Percentiles rank a stretch among this genome's conserved stretches.
Conservation (phyloP, 1,140 invertebrate species). For the Colletes latitarsis region DNA sequence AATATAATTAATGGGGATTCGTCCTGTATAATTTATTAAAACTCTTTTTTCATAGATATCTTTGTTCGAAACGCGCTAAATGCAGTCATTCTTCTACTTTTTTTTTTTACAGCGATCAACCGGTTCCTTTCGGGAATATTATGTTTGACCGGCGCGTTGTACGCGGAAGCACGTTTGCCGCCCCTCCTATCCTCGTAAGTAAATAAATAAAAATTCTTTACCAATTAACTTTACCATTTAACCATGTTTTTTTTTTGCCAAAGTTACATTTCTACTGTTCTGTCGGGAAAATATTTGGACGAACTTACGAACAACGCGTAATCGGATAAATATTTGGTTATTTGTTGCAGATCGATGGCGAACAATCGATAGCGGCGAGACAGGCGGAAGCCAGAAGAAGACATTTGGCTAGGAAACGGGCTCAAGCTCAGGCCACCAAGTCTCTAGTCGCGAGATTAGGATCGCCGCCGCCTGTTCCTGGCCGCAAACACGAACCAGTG, state of each 20-base stretch:
- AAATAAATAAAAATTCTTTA: neutral
- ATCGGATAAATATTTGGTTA: neutral
- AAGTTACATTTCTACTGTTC: too few species aligned
- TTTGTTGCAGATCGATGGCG: constrained; percentile 80
- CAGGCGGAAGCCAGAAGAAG: constrained; percentile 84
- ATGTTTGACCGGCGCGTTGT: constrained; percentile 93
- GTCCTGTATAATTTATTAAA: neutral
- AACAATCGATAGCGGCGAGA: constrained; percentile 82
- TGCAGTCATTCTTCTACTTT: neutral
- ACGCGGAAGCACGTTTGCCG: constrained; percentile 89
- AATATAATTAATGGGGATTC: too few species aligned
- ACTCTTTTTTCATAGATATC: neutral
- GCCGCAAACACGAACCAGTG: constrained; percentile 90
- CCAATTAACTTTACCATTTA: too few species aligned
- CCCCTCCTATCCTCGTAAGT: constrained; percentile 82
- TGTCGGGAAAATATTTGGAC: too few species aligned
- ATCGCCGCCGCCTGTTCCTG: constrained; percentile 88
- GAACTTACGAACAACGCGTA: neutral
- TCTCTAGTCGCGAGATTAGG: constrained; percentile 81
- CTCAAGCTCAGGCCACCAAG: constrained; percentile 78
- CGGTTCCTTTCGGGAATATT: constrained; percentile 86
- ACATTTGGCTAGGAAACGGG: constrained; percentile 83
- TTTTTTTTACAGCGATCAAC: constrained; percentile 75
- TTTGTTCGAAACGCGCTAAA: neutral
- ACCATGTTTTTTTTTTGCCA: too few species aligned